Conservation (phyloP, 2,797 vertebrate genomes). For the Squalus acanthias region DNA sequence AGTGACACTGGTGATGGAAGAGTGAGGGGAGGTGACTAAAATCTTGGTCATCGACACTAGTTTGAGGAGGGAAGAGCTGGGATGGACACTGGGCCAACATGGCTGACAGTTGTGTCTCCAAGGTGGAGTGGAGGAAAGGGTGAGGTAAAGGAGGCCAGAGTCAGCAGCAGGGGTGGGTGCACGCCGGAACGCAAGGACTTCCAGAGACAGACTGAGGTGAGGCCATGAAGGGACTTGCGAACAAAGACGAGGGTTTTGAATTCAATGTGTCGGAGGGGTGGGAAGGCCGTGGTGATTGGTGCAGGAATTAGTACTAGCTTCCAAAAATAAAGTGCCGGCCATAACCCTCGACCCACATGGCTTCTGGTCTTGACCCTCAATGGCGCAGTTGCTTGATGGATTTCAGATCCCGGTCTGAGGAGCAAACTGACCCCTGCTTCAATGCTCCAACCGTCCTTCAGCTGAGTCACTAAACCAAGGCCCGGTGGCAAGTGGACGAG, state of each 20-base stretch:
- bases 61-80: background rate
- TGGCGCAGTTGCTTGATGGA: background rate
- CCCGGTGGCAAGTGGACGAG: background rate
- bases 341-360: no score
- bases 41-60: background rate
- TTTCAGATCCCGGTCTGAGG: background rate
- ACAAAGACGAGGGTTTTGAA: background rate
- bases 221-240: background rate
- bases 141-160: background rate
- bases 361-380: no score
- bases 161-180: background rate
- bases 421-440: background rate
- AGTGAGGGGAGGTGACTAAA: background rate
- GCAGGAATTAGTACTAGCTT: no score
- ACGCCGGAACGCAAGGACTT: background rate
- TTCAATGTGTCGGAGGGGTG: background rate
- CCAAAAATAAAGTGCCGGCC: no score
- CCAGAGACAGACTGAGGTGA: background rate
- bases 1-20: background rate
- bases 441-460: background rate
- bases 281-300: no score
- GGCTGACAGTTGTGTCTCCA: background rate
- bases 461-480: background rate
- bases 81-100: background rate
- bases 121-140: background rate